A percentile compares a stretch with the other conserved stretches of the same genome.
These are phyloP conservation scores for Aspidapion aeneum DNA, from an alignment of 2,888 invertebrate genomes.

Conservation along the genomic window DNA sequence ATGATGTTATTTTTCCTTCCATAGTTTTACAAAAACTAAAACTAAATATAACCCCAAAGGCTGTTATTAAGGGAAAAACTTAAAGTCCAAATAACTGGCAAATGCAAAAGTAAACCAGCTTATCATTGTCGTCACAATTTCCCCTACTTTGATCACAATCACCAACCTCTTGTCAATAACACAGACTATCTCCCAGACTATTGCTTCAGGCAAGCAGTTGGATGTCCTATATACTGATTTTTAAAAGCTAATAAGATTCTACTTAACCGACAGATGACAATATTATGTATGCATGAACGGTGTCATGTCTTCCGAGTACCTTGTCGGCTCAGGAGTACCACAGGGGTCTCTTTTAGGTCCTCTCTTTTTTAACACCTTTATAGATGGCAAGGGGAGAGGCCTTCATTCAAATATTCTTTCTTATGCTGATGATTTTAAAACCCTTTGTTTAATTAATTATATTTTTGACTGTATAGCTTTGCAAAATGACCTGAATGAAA, in stretches of 20 bases:
- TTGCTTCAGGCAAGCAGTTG: no score
- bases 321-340: not conserved
- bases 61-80: no score
- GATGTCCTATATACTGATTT: no score
- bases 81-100: no score
- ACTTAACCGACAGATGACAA: not conserved
- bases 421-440: not conserved
- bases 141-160: no score
- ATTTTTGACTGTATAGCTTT: not conserved
- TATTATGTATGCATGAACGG: not conserved
- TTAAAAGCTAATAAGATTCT: not conserved
- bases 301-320: not conserved
- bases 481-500: not conserved
- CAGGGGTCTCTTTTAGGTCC: not conserved
- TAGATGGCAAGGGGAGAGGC: not conserved
- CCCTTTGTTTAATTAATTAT: not conserved
- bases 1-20: no score
- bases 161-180: no score
- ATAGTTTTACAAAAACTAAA: no score
- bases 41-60: no score
- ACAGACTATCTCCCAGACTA: no score
- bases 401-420: not conserved
- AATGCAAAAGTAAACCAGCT: no score
- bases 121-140: no score
- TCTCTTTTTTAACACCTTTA: not conserved